Evolutionary conservation across 2,888 invertebrate species (phyloP), one percentile per base, ranked within the genome.

Genomic region (Macaria liturata): DNA sequence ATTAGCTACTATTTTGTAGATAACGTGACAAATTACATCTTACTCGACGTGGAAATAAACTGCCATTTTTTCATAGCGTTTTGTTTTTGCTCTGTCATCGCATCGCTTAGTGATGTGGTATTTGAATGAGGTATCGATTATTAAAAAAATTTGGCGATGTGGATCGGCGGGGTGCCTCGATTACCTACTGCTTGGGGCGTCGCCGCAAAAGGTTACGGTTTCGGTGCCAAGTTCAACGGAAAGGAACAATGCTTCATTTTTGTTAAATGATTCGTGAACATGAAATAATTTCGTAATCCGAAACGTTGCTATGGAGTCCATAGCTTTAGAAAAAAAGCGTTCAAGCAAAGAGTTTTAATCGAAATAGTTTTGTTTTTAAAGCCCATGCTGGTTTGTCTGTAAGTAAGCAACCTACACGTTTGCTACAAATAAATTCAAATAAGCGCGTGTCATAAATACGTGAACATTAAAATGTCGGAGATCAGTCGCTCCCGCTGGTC

Each of bases 71-170:
- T 31, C 32, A 49, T 53, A 61, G 59, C 66, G 66, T 66, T 69
- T 66, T 65, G 44, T 61, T 54, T 54, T 59, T 59, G 46, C 46
- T 61, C 65, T 74, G 72, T 75, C 76, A 72, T 69, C 71, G 65
- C 44, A 61, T 50, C 64, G 61, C 66, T 72, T 71, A 72, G 74
- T 71, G 69, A 72, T 72, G 71, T 71, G 42, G 46, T 54, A 68
- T 59, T 57, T 63, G 67, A 68, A 72, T 73, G 70, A 73, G 64
- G 70, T 69, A 81, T 81, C 74, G 78, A 76, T 80, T 74, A 78
- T 75, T 75, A 73, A 70, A 74, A 75, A 76, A 74, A 74, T 75
- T 72, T 71, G 71, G 74, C 69, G 74, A 72, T 71, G 68, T 67
- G 65, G 61, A 70, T 69, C 80, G 57, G 68, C 78, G 74, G 81